phyloP scores from a whole-genome alignment of 2,888 invertebrate species.

The Flabesymbios commensalis region DNA sequence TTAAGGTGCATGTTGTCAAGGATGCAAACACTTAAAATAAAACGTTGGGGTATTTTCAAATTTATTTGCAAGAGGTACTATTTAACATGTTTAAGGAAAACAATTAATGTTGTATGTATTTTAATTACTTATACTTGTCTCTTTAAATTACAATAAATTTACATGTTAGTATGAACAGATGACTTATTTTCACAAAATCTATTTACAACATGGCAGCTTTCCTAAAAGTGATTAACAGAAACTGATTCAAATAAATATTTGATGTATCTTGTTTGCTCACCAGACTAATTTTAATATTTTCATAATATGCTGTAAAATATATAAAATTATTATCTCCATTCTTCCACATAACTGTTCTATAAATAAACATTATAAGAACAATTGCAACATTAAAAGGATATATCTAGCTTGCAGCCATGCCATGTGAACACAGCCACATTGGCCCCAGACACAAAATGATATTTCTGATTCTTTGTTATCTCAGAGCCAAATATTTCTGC shows the following conservation, averaged over 20 bases:
- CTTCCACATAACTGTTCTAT: not conserved
- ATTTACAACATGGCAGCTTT: not conserved
- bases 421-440: constrained; percentile 96
- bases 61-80: too few species aligned
- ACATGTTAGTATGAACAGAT: not conserved
- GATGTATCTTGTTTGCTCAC: too few species aligned
- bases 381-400: constrained; percentile 48
- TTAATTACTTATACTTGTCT: not conserved
- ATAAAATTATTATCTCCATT: not conserved
- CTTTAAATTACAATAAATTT: too few species aligned
- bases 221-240: not conserved
- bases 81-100: not conserved
- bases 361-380: not conserved
- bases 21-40: too few species aligned
- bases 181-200: not conserved
- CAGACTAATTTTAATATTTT: not conserved
- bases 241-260: too few species aligned
- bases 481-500: constrained; percentile 98
- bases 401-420: constrained; percentile 86
- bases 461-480: constrained; percentile 87
- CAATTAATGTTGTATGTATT: not conserved
- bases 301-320: not conserved
- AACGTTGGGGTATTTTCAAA: too few species aligned
- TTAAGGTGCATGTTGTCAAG: constrained; percentile 64
- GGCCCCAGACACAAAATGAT: constrained; percentile 85